phyloP scores from a whole-genome alignment of 2,113 vertebrate genomes.

The Eublepharis macularius region DNA sequence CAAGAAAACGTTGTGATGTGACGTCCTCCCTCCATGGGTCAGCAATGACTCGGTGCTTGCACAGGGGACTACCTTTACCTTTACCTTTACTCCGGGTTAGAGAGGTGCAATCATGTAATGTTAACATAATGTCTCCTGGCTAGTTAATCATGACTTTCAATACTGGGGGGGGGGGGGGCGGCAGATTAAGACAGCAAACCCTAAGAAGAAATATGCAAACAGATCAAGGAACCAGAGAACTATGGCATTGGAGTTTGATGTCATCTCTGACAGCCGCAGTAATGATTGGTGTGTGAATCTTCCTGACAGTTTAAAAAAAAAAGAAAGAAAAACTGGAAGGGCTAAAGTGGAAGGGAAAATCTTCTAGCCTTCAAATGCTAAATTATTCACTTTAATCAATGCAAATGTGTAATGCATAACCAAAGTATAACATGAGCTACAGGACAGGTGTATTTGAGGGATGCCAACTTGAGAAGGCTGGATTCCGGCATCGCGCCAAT shows the following conservation, averaged over 20 bases:
- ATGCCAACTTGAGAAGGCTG: conserved; percentile 14
- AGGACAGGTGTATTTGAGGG: conserved; percentile 31
- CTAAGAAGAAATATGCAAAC: conserved; percentile 54
- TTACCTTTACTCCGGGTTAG: too few relatives aligned
- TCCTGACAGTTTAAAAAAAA: conserved; percentile 61
- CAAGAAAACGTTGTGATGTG: too few relatives aligned
- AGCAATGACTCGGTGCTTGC: too few relatives aligned
- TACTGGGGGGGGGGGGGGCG: not conserved
- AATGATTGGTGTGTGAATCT: conserved; percentile 63
- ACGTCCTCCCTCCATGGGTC: too few relatives aligned
- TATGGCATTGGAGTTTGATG: conserved; percentile 61
- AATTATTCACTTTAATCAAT: conserved; percentile 63
- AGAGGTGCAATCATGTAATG: not conserved
- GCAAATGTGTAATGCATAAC: conserved; percentile 63
- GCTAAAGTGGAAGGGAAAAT: conserved; percentile 61
- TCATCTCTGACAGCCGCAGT: conserved; percentile 69
- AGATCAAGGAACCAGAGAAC: conserved; percentile 60
- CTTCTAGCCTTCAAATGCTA: conserved; percentile 42
- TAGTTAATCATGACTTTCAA: not conserved
- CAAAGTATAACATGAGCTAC: conserved; percentile 61
- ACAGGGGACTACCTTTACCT: too few relatives aligned
- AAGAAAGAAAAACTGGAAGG: conserved; percentile 28
- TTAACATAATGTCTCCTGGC: not conserved
- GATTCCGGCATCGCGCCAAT: conserved; percentile 17
- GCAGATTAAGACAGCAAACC: conserved; percentile 42